Evolutionary conservation across 2,888 invertebrate species (phyloP), one percentile per base, ranked within the genome.

Genomic region (Macrophya annulata): DNA sequence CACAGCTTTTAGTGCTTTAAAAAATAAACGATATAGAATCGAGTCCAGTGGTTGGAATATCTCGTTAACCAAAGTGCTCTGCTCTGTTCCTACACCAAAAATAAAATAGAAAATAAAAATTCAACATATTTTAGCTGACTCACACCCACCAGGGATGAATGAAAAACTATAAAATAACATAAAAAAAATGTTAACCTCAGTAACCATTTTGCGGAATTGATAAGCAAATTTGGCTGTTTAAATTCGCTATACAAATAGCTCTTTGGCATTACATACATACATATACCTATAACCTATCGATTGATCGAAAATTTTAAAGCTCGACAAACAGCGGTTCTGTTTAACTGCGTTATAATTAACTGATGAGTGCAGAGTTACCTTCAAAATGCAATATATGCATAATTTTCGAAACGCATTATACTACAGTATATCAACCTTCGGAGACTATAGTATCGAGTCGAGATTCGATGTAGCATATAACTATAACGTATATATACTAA

Each of bases 51-150:
- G n/a, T 4, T n/a, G 15, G 0, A 51, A 76, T 76, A 76, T 76
- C 51, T 76, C 76, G 76, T 76, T 76, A 76, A 21, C 17, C 25
- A 31, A 31, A 76, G 76, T 76, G 76, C 76, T 76, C 25, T 76
- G 76, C 76, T 76, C 25, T 31, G 12, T 48, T 1, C 31, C 31
- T 25, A 25, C 51, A 51, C 48, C 25, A 0, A 45, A 43, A 40
- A 31, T n/a, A n/a, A n/a, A n/a, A n/a, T n/a, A n/a, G n/a, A 48
- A 48, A 31, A 31, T 3, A 31, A 31, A 31, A 31, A 1, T 31
- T 31, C 1, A 2, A 31, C 31, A 31, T 31, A 31, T 31, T 31
- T 31, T 31, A 3, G 31, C 31, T 3, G 31, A 31, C 31, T 31
- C 31, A 31, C 31, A n/a, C n/a, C n/a, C n/a, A n/a, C 31, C 31